Evolutionary conservation across 2,797 vertebrate species (phyloP).

Genomic region (Aeoliscus strigatus): DNA sequence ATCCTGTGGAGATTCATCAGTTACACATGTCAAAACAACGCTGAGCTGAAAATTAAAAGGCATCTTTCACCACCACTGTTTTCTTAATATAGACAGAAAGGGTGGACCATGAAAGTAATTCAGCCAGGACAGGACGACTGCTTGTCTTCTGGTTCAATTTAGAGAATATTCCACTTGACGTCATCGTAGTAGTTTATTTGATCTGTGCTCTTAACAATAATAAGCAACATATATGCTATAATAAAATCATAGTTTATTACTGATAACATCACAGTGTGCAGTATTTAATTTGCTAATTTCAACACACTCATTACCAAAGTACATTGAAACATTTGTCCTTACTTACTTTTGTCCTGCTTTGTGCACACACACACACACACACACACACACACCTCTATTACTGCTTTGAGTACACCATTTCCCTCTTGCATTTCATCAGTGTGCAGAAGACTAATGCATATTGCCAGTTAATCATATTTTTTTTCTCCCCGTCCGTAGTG

Average conservation of each 20-base stretch:
- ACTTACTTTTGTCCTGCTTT: conserved; percentile 1
- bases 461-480: conserved; percentile 47
- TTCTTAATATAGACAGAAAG: conserved; percentile 47
- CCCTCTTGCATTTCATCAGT: conserved; percentile 28
- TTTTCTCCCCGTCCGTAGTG: conserved; percentile 18
- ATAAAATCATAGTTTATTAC: too few relatives aligned
- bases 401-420: conserved; percentile 10
- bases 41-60: conserved; percentile 72
- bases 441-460: conserved; percentile 28
- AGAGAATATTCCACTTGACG: too few relatives aligned
- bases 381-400: conserved; percentile 2
- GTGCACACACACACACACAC: too few relatives aligned
- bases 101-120: conserved; percentile 26
- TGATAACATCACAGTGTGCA: neutral
- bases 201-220: too few relatives aligned
- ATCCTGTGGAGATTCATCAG: conserved; percentile 69
- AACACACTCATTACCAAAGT: neutral
- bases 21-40: conserved; percentile 68
- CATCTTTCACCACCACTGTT: conserved; percentile 57
- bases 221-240: too few relatives aligned
- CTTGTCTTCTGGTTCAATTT: conserved; percentile 16
- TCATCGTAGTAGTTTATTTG: conserved; percentile 17
- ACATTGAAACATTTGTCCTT: neutral
- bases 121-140: conserved; percentile 19
- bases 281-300: conserved; percentile 1